These are phyloP conservation scores for Hycleus phaleratus DNA, from an alignment of 1,140 invertebrate species.

Conservation along the genomic window DNA sequence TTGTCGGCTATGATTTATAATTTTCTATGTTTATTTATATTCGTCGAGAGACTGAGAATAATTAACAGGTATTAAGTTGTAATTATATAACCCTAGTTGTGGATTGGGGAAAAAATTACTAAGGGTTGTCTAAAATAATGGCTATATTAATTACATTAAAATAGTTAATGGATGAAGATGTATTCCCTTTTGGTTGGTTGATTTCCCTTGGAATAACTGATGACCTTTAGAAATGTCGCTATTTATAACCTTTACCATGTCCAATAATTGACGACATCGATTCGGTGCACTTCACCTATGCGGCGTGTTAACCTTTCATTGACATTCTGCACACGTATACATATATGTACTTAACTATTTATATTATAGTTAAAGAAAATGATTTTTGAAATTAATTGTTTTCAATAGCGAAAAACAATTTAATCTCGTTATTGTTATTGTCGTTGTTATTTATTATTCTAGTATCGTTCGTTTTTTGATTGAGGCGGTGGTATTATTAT, in stretches of 20 bases:
- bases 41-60: slow-evolving; percentile 17
- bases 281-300: slow-evolving; percentile 16
- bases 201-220: slow-evolving; percentile 2
- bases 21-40: slow-evolving; percentile 12
- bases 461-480: too few species aligned
- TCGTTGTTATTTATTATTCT: too few species aligned
- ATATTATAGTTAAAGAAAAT: too few species aligned
- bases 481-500: too few species aligned
- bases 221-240: slow-evolving; percentile 15
- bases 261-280: slow-evolving; percentile 14
- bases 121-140: slow-evolving; percentile 15
- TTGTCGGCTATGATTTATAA: slow-evolving; percentile 4
- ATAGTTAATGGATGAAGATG: slow-evolving; percentile 8
- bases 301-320: slow-evolving; percentile 13
- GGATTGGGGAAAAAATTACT: slow-evolving; percentile 8
- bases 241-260: slow-evolving; percentile 18
- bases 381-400: too few species aligned
- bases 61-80: slow-evolving; percentile 22
- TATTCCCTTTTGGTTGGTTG: slow-evolving; percentile 1
- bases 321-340: slow-evolving; percentile 10
- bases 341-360: too few species aligned
- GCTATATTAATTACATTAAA: slow-evolving; percentile 16
- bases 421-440: too few species aligned
- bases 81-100: slow-evolving; percentile 14
- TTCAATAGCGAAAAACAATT: too few species aligned